These are phyloP conservation scores for Loriculus beryllinus DNA, from an alignment of 2,797 vertebrate species.

Conservation along the genomic window DNA sequence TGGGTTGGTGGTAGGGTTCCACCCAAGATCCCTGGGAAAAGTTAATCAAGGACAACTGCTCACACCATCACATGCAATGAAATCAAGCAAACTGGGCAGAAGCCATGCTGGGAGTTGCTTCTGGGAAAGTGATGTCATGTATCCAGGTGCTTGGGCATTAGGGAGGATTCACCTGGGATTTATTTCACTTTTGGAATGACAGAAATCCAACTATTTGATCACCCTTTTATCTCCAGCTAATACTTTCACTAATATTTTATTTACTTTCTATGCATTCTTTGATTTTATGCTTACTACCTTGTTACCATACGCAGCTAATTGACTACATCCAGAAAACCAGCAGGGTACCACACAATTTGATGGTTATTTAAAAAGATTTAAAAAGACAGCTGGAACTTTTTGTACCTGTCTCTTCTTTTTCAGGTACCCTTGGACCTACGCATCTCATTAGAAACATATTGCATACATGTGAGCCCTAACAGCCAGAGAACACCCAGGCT, in stretches of 20 bases:
- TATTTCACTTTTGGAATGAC: background rate
- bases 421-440: background rate
- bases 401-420: background rate
- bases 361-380: background rate
- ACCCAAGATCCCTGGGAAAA: constrained; percentile 29
- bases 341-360: background rate
- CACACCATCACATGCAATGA: background rate
- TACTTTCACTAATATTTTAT: background rate
- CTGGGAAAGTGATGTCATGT: background rate
- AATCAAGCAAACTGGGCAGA: background rate
- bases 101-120: background rate
- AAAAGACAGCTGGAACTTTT: background rate
- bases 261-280: background rate
- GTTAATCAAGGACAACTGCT: constrained; percentile 43
- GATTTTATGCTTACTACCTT: background rate
- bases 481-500: background rate
- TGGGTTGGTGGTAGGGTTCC: constrained; percentile 27
- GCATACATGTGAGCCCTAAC: no score
- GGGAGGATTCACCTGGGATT: background rate
- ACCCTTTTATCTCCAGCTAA: background rate
- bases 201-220: background rate
- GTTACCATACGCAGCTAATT: background rate
- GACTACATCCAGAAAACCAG: background rate
- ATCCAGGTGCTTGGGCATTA: background rate
- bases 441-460: background rate